Percentiles rank a stretch among this genome's conserved stretches.
These are phyloP conservation scores for Apodemia duryi DNA, from an alignment of 2,888 invertebrate genomes.

Conservation along the genomic window DNA sequence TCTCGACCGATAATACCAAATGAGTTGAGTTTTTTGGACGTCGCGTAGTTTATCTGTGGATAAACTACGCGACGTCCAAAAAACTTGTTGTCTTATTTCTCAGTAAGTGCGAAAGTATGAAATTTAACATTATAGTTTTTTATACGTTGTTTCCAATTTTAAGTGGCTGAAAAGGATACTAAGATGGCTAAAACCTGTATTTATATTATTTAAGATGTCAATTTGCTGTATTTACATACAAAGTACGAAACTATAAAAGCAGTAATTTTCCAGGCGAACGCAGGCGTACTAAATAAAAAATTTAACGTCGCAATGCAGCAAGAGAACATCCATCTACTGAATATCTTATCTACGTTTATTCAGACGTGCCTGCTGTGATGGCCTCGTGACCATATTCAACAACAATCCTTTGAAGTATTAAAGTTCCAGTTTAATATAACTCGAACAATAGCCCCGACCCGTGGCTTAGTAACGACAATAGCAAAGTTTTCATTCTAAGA, in stretches of 20 bases:
- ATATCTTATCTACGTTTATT: constrained; percentile 13
- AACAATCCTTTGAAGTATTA: constrained; percentile 70
- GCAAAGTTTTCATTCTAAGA: constrained; percentile 59
- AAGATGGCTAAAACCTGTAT: too few species aligned
- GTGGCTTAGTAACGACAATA: constrained; percentile 63
- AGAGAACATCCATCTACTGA: constrained; percentile 11
- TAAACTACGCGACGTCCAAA: too few species aligned
- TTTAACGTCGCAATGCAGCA: background rate
- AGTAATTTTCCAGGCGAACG: background rate
- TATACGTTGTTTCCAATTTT: too few species aligned
- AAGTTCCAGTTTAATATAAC: constrained; percentile 70
- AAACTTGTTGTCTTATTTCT: too few species aligned
- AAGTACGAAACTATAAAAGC: background rate
- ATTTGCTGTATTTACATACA: too few species aligned
- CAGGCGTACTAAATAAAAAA: background rate
- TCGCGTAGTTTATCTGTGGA: too few species aligned
- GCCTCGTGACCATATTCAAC: constrained; percentile 30
- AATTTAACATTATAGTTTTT: too few species aligned
- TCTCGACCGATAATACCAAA: too few species aligned
- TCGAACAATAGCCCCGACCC: constrained; percentile 65
- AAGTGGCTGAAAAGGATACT: too few species aligned
- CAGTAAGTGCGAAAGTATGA: too few species aligned
- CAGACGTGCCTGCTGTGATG: background rate
- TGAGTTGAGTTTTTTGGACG: too few species aligned
- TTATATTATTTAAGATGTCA: too few species aligned